These are phyloP conservation scores for Callipepla squamata DNA, from an alignment of 2,113 vertebrate genomes.

Conservation along the genomic window DNA sequence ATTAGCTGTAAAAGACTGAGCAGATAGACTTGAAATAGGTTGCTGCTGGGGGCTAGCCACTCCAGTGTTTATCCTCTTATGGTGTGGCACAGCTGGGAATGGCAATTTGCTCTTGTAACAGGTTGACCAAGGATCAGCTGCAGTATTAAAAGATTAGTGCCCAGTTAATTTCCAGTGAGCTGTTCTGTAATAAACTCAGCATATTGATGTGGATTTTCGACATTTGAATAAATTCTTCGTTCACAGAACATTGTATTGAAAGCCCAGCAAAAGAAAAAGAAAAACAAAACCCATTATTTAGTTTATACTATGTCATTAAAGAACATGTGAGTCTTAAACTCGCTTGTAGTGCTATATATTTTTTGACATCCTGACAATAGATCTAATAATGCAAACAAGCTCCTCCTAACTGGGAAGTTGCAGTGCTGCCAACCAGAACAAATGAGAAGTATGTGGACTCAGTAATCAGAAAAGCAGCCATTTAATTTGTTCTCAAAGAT, in stretches of 20 bases:
- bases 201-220: background rate
- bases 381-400: background rate
- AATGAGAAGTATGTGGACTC: background rate
- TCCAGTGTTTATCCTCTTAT: conserved; percentile 37
- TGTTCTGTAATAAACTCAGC: conserved; percentile 17
- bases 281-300: background rate
- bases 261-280: background rate
- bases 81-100: conserved; percentile 47
- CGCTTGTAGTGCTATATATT: background rate
- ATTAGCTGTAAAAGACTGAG: conserved; percentile 23
- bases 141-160: conserved; percentile 61
- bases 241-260: background rate
- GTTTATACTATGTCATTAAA: background rate
- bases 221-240: background rate
- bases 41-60: background rate
- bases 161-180: conserved; percentile 40
- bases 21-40: conserved; percentile 24
- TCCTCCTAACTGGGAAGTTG: background rate
- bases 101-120: conserved; percentile 56
- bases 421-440: background rate
- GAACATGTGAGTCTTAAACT: background rate
- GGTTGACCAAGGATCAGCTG: conserved; percentile 59
- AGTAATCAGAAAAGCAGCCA: background rate
- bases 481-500: conserved; percentile 21
- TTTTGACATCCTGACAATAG: background rate